Base-by-base conservation (phyloP, 2,888 invertebrate species). In the Agrenia bidenticulata region DNA sequence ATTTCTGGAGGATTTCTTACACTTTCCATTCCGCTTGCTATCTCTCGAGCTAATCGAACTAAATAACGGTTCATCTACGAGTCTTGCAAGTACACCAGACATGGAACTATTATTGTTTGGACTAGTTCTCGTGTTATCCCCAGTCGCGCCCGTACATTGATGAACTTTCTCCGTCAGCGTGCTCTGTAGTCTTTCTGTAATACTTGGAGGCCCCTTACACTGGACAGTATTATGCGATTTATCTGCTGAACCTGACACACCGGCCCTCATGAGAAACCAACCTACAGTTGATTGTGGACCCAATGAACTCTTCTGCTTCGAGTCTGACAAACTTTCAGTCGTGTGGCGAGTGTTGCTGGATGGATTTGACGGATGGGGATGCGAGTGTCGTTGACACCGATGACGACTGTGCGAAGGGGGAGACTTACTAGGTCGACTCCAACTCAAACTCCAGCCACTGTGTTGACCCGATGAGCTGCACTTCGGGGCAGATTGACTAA, bases 391-490 rank as follows among this genome's bases (percentile, higher is more conserved):
- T 64, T 72, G 69, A 61, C 65, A 65, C 64, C 72, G 68, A 60
- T 65, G 73, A 62, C 65, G 64, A 45, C 45, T 45, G 58, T 74
- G 73, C 26, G 72, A 73, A 27, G 75, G 71, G 56, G 75, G 73
- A 58, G 73, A 72, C 63, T 74, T 73, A 49, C 73, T 71, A 51
- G 71, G 69, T 27, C 66, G 66, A 67, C 71, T 73, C 74, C 72
- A 74, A 61, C 71, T 68, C 61, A 73, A 65, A 64, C 71, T 64
- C 70, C 72, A 73, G 64, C 69, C 67, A 67, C 70, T 72, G 13
- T 64, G 55, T 57, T 69, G 66, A 54, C 71, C 69, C 26, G 66
- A 56, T 63, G 70, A 73, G 67, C 70, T 71, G 70, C 72, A 72
- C 61, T 72, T 75, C 39, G 45, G 15, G 15, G 45, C 45, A 45